Conservation (phyloP, 2,113 vertebrate genomes). For the Ailuropoda melanoleuca region DNA sequence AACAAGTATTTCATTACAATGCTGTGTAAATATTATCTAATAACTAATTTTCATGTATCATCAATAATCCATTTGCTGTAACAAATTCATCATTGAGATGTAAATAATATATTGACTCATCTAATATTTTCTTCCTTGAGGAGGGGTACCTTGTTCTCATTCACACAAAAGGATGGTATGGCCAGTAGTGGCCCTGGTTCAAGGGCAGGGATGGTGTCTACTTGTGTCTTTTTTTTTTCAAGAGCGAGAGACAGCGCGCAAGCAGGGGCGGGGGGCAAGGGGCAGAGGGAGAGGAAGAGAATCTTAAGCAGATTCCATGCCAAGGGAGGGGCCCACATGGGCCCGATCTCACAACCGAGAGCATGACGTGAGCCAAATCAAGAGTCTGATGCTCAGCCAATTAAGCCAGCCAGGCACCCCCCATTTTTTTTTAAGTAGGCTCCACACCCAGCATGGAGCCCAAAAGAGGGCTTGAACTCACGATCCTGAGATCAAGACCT, state of each 20-base stretch:
- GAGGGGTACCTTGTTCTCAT: not conserved
- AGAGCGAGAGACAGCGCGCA: not conserved
- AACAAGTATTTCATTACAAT: not conserved
- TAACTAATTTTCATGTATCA: not conserved
- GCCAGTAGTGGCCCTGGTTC: not conserved
- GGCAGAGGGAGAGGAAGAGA: no score
- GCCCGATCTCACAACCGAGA: not conserved
- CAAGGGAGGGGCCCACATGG: not conserved
- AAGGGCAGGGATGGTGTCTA: not conserved
- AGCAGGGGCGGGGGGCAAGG: no score
- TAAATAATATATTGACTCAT: not conserved
- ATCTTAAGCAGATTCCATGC: no score
- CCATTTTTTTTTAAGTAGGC: not conserved
- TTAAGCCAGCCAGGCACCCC: not conserved
- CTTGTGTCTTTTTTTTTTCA: not conserved
- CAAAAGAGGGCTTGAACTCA: not conserved
- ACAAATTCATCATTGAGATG: not conserved
- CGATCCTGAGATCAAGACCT: not conserved
- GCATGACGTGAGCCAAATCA: not conserved
- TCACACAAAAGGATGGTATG: not conserved
- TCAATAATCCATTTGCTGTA: not conserved
- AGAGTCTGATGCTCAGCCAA: not conserved
- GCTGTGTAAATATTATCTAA: not conserved
- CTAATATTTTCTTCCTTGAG: not conserved
- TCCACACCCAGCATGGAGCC: not conserved